Evolutionary conservation across 2,797 vertebrate genomes (phyloP), one percentile per base, ranked within the genome.

Genomic region (Hydrocynus forskahlii): DNA sequence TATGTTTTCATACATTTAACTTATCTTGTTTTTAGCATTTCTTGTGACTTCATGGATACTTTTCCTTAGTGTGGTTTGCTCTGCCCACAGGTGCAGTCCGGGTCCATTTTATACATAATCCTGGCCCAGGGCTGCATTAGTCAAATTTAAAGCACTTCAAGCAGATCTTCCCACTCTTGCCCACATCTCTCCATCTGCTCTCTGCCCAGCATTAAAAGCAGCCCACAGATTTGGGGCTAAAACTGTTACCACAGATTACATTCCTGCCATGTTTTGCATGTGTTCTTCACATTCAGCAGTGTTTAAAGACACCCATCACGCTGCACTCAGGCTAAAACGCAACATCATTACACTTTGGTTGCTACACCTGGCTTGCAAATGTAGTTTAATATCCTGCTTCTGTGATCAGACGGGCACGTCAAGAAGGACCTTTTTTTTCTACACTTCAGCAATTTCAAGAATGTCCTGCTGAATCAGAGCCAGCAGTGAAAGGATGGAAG

Each of bases 401-500:
- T 54, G 7, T 69, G 38, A 14, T 78, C 38, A 64, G 40, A 25
- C 16, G 55, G n/a, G 40, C 54, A 13, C 13, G 59, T 25, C 25
- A 66, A 43, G n/a, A 16, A 17, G 10, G 25, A 25, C n/a, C n/a
- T n/a, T 62, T 25, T 25, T 25, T n/a, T 52, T 19, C 29, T 55
- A 63, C 48, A 4, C 19, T 25, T 29, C 40, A 63, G 43, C 17
- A n/a, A 60, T 59, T 45, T 75, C 21, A 7, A 62, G 29, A 63
- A 29, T 55, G 43, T 54, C 25, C n/a, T n/a, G n/a, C n/a, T n/a
- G n/a, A n/a, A n/a, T n/a, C n/a, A n/a, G n/a, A n/a, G n/a, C n/a
- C n/a, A n/a, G n/a, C 40, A 23, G 19, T 25, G 48, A 43, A 78
- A 76, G 5, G 5, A n/a, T 2, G 88, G 88, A 88, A 91, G 83